These are phyloP conservation scores for Ophion obscuratus DNA, from an alignment of 2,888 invertebrate species.

Conservation along the genomic window DNA sequence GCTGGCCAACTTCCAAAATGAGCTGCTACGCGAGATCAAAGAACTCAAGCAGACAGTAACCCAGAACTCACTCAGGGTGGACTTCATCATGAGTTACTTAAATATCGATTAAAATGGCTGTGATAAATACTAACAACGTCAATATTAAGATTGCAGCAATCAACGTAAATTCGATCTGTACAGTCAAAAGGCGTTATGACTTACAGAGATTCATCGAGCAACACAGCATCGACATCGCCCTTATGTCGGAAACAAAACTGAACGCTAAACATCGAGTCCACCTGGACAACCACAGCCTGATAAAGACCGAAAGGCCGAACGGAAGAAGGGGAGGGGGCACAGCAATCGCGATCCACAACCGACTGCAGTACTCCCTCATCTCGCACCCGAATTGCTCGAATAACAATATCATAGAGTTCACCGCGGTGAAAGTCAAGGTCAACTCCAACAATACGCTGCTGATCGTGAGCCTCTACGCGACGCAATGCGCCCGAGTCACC, in stretches of 20 bases:
- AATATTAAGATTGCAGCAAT: conserved; percentile 17
- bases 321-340: conserved; percentile 48
- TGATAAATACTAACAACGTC: background rate
- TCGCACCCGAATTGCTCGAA: conserved; percentile 14
- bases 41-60: background rate
- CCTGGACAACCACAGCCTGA: background rate
- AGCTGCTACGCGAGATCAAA: background rate
- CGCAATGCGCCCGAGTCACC: conserved; percentile 19
- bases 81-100: background rate
- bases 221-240: background rate
- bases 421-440: conserved; percentile 14
- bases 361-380: conserved; percentile 11
- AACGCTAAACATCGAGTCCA: too few species aligned
- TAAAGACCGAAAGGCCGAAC: conserved; percentile 34
- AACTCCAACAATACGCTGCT: background rate
- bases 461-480: conserved; percentile 41
- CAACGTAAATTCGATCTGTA: conserved; percentile 41
- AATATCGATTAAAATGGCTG: background rate
- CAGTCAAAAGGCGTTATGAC: conserved; percentile 30
- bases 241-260: too few species aligned
- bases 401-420: conserved; percentile 42
- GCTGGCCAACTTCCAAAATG: conserved; percentile 6
- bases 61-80: background rate
- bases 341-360: conserved; percentile 35
- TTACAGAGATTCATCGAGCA: conserved; percentile 30